A percentile compares a stretch with the other conserved stretches of the same genome.
These are phyloP conservation scores for Ciconia boyciana DNA, from an alignment of 2,113 vertebrate genomes.

Conservation along the genomic window DNA sequence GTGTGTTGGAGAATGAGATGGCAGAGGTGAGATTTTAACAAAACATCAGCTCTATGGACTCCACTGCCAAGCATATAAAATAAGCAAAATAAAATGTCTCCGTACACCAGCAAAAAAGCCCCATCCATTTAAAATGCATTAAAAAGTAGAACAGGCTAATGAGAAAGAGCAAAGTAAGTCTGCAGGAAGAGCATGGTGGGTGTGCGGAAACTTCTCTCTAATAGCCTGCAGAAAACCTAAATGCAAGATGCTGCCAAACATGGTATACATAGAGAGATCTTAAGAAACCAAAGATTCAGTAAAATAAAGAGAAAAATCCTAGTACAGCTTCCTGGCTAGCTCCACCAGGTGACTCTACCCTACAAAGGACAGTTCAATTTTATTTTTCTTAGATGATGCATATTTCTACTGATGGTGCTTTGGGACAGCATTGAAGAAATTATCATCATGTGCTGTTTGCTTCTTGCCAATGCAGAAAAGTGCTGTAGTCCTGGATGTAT, in stretches of 20 bases:
- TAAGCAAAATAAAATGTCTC: background rate
- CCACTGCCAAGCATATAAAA: background rate
- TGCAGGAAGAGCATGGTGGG: background rate
- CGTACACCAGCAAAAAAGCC: background rate
- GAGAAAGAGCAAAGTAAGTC: background rate
- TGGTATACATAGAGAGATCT: background rate
- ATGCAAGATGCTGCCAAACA: background rate
- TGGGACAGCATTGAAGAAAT: background rate
- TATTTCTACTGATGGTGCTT: background rate
- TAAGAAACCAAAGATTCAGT: background rate
- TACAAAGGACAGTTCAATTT: background rate
- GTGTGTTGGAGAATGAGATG: background rate
- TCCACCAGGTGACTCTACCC: background rate
- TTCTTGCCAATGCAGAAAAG: background rate
- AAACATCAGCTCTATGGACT: background rate
- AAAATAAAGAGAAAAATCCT: background rate
- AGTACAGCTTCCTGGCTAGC: background rate
- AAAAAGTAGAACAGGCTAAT: background rate
- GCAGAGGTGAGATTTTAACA: background rate
- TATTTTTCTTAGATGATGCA: background rate
- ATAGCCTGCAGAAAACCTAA: background rate
- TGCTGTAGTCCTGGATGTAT: background rate
- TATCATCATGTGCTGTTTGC: background rate
- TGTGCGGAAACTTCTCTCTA: background rate
- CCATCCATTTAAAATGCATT: background rate